phyloP scores from a whole-genome alignment of 2,888 invertebrate genomes.

The Eilema caniola region DNA sequence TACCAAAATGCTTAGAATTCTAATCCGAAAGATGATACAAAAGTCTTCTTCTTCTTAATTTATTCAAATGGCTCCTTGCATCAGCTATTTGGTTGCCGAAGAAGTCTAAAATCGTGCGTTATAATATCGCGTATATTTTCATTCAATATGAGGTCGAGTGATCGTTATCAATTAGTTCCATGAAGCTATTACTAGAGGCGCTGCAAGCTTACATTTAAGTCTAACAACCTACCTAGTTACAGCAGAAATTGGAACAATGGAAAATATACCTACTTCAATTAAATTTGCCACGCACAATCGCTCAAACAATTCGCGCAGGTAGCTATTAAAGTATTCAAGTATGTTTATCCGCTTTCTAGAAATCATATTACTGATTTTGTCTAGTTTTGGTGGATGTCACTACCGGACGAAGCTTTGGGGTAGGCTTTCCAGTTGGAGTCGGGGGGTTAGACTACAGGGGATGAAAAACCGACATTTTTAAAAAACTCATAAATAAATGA shows the following conservation, averaged over 20 bases:
- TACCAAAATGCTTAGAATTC: neutral
- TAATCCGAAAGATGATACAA: neutral
- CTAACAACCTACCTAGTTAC: conserved; percentile 41
- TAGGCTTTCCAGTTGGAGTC: neutral
- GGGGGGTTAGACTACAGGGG: neutral
- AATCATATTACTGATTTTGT: neutral
- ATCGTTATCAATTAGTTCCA: conserved; percentile 64
- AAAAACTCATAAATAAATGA: too few species aligned
- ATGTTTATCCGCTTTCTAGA: neutral
- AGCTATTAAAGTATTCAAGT: neutral
- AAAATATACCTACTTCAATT: conserved; percentile 23
- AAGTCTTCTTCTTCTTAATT: too few species aligned
- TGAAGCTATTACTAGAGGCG: conserved; percentile 43
- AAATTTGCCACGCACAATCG: conserved; percentile 9
- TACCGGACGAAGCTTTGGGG: neutral
- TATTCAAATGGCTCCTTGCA: too few species aligned
- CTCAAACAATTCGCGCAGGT: conserved; percentile 4
- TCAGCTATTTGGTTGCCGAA: too few species aligned
- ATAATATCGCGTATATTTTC: conserved; percentile 27
- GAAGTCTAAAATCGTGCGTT: neutral
- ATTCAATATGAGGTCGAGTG: conserved; percentile 34
- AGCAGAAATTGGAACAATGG: conserved; percentile 39
- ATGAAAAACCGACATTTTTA: too few species aligned
- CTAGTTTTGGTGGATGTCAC: neutral
- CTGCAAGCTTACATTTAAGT: conserved; percentile 39